Evolutionary conservation across 2,797 vertebrate genomes (phyloP).

Genomic region (Arrhamphus sclerolepis): DNA sequence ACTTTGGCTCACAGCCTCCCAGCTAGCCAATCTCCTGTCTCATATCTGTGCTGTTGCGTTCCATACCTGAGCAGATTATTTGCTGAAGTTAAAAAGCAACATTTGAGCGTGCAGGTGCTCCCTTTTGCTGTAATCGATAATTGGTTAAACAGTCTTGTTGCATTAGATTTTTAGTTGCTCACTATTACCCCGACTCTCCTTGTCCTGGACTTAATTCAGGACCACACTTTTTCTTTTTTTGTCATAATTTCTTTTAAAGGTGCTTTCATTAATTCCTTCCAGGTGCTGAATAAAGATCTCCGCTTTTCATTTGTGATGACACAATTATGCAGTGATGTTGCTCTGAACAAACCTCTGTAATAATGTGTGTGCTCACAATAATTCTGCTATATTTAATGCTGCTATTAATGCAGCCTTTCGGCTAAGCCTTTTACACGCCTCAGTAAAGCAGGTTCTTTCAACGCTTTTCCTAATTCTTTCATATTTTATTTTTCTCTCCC

Average conservation of each 20-base stretch:
- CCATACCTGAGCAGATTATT: slow-evolving; percentile 68
- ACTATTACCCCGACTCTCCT: too few relatives aligned
- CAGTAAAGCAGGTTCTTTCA: too few relatives aligned
- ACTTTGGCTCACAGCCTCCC: slow-evolving; percentile 68
- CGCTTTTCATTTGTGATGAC: slow-evolving; percentile 13
- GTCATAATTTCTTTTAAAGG: not conserved
- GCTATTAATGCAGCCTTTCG: slow-evolving; percentile 39
- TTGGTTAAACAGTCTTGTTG: too few relatives aligned
- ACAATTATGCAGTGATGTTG: slow-evolving; percentile 28
- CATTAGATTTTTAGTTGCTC: too few relatives aligned
- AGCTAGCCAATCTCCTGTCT: slow-evolving; percentile 63
- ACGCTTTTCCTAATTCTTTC: too few relatives aligned
- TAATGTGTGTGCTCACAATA: slow-evolving; percentile 32
- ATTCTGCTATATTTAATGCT: slow-evolving; percentile 26
- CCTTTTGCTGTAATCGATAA: too few relatives aligned
- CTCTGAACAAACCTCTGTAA: slow-evolving; percentile 31
- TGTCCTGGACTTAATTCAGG: not conserved
- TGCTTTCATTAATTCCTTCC: slow-evolving; percentile 23
- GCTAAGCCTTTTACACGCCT: slow-evolving; percentile 10
- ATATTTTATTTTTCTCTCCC: too few relatives aligned
- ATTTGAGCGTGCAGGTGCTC: too few relatives aligned
- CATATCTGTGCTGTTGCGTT: slow-evolving; percentile 64
- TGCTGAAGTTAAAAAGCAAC: slow-evolving; percentile 41
- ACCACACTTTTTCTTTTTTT: slow-evolving; percentile 5
- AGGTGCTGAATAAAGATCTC: slow-evolving; percentile 10